Percentiles rank a stretch among this genome's conserved stretches.
Evolutionary conservation across 2,113 vertebrate species (phyloP).

Genomic region (Fulmarus glacialis): DNA sequence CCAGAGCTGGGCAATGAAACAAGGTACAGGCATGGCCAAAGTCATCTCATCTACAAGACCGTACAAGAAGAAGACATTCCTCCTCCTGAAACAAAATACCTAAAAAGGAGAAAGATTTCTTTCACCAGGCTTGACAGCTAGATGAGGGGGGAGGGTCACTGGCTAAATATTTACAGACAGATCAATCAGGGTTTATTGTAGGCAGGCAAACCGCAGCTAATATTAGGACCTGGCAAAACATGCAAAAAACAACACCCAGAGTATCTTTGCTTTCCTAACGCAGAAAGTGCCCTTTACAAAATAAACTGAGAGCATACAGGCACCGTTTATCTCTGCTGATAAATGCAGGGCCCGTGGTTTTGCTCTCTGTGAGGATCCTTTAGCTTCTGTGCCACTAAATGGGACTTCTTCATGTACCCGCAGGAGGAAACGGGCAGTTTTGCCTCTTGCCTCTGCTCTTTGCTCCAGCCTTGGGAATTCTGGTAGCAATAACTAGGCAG

Average conservation of each 20-base stretch:
- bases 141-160: neutral
- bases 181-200: neutral
- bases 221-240: neutral
- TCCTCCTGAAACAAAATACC: neutral
- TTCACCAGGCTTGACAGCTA: neutral
- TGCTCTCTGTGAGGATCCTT: neutral
- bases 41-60: neutral
- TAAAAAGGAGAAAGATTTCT: neutral
- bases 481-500: neutral
- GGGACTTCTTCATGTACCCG: neutral
- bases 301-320: neutral
- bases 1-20: neutral
- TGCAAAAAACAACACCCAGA: neutral
- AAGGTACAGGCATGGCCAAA: neutral
- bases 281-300: neutral
- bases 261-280: neutral
- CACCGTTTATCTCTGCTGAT: neutral
- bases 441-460: neutral
- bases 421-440: neutral
- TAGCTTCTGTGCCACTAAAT: neutral
- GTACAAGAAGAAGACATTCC: neutral
- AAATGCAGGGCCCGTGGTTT: neutral
- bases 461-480: neutral
- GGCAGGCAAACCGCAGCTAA: neutral
- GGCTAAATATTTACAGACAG: neutral